Base-by-base conservation (phyloP, 1,140 invertebrate genomes). In the Sminthurides bifidus region DNA sequence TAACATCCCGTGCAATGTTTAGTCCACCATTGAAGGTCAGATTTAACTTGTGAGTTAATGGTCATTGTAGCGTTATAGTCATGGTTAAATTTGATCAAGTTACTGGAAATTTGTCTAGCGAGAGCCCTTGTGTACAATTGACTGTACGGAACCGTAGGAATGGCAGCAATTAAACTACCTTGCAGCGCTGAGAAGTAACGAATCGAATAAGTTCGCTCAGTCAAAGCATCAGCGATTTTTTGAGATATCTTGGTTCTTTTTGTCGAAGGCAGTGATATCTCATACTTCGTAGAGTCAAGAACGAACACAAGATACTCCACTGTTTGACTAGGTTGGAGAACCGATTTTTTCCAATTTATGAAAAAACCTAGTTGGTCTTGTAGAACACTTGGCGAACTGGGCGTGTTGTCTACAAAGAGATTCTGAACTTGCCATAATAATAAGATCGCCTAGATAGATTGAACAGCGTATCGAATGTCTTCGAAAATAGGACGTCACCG, bases 121-220 rank as follows among this genome's bases (percentile, higher is more conserved):
- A 56, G 37, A 17, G 50, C 35, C 15, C 33, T 8, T 27, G 45
- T 50, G 46, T 41, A 56, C 26, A 50, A 41, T 27, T 19, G 4
- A 8, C 54, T 29, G 31, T 50, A 35, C 6, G 8, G 12, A 15
- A 37, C 24, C 3, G 27, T 24, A 50, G 27, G 31, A 4, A 17
- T 23, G 24, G 48, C 31, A 14, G 48, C 26, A 21, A 50, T 31
- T 15, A 33, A 17, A 17, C n/a, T 50, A 10, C 27, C 31, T 12
- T 6, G 14, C 6, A 33, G 26, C 15, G 19, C 21, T 4, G 44
- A 21, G 10, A 26, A 4, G 12, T 15, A 10, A 10, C 29, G 44
- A 24, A 29, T 46, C 12, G 44, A 46, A 15, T 26, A 4, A 26
- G 5, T 24, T 6, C 29, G 21, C 10, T 29, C 15, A 10, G 23